These are phyloP conservation scores for Calameuta idolon DNA, from an alignment of 2,888 invertebrate species.

Conservation along the genomic window DNA sequence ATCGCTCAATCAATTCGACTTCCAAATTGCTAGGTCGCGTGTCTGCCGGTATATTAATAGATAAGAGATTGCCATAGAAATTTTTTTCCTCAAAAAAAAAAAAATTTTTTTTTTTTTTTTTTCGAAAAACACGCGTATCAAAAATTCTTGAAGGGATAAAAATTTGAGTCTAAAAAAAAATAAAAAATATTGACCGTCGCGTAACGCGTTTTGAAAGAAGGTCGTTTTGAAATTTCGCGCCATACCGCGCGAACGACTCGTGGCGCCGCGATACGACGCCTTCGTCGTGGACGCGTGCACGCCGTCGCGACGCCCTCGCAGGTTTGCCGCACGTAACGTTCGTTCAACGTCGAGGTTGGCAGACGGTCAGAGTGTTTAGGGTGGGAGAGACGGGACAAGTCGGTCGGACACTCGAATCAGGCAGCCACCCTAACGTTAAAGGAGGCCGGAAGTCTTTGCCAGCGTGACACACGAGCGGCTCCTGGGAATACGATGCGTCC, in stretches of 20 bases:
- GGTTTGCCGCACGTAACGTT: background rate
- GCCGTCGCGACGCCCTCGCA: conserved; percentile 33
- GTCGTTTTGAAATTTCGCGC: conserved; percentile 26
- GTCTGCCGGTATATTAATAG: background rate
- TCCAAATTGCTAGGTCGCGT: background rate
- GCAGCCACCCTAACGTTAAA: background rate
- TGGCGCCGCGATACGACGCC: conserved; percentile 50
- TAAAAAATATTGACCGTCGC: background rate
- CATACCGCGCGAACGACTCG: conserved; percentile 25
- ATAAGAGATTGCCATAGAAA: background rate
- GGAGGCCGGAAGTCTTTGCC: background rate
- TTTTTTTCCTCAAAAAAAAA: too few species aligned
- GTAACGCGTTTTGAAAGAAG: background rate
- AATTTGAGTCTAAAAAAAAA: background rate
- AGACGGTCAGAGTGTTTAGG: background rate
- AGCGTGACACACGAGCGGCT: background rate
- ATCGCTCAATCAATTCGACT: background rate
- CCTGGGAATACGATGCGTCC: background rate
- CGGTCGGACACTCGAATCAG: background rate
- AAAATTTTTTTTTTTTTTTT: too few species aligned
- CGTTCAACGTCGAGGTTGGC: conserved; percentile 4
- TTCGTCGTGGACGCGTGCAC: conserved; percentile 16
- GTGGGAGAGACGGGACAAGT: background rate
- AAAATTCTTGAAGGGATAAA: too few species aligned
- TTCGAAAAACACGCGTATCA: too few species aligned